Conservation (phyloP, 92 coral and sea anemone genomes). For the Epizoanthus ramosus region DNA sequence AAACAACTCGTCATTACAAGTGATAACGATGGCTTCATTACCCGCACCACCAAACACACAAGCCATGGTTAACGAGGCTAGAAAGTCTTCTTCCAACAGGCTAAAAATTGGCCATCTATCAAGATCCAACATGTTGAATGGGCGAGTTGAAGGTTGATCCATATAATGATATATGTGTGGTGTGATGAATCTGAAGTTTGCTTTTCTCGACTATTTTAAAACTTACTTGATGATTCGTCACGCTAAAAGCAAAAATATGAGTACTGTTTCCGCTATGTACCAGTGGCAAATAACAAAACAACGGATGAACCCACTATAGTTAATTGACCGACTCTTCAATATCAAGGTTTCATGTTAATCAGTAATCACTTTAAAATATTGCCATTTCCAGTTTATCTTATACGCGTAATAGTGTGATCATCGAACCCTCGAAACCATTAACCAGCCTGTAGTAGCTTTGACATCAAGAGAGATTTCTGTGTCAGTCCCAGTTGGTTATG, state of each 20-base stretch:
- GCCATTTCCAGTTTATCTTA: too few species aligned
- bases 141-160: conserved; percentile 15
- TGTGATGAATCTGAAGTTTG: too few species aligned
- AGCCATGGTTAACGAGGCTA: conserved; percentile 68
- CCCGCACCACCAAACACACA: conserved; percentile 92
- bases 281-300: too few species aligned
- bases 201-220: too few species aligned
- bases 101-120: conserved; percentile 92
- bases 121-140: conserved; percentile 73
- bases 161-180: not conserved
- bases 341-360: too few species aligned
- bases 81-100: conserved; percentile 65
- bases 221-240: too few species aligned
- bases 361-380: too few species aligned
- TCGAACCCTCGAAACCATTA: not conserved
- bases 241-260: too few species aligned
- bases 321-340: too few species aligned
- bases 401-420: too few species aligned
- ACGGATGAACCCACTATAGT: too few species aligned
- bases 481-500: not conserved
- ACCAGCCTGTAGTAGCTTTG: not conserved
- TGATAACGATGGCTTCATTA: conserved; percentile 86
- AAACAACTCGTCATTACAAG: conserved; percentile 79
- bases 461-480: not conserved
- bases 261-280: too few species aligned